Evolutionary conservation across 2,113 vertebrate species (phyloP), one percentile per base, ranked within the genome.

Genomic region (Ornithorhynchus anatinus): DNA sequence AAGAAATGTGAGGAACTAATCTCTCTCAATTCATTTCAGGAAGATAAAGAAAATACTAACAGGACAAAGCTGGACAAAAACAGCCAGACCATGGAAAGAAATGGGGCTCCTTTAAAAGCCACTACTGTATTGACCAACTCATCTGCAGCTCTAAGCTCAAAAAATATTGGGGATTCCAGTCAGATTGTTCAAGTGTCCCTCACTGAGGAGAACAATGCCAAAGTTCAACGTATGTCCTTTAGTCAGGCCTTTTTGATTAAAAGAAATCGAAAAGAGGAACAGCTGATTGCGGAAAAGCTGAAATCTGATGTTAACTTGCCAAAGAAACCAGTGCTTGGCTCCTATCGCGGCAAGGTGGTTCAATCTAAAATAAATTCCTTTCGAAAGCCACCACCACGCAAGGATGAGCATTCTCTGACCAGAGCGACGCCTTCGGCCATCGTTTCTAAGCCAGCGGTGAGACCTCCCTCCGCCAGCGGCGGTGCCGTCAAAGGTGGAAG

Each of bases 351-450:
- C 42, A 95, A 84, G 61, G 86, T 98, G 54, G 82, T 99, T 25
- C 92, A 93, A 53, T 97, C 97, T 20, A 99, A 97, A 85, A 85
- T 98, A 25, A 95, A 96, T 60, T 95, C 96, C 11, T 96, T 97
- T 78, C 87, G 97, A 88, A 97, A 94, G 79, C 76, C 89, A 33
- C 51, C 66, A n/a, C 59, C 60, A 57, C 72, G 33, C 1, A 75
- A 84, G 11, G 74, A 17, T 4, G 75, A 83, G 25, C 69, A 36
- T 66, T 80, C 62, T 62, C 29, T 71, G 59, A 1, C 73, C 71
- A 71, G 50, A 3, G 44, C 88, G 84, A 84, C 78, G 17, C 38
- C 22, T 44, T 14, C 59, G 43, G 7, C 63, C 48, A 40, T 64
- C 66, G 2, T 71, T 19, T 42, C 52, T 14, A 90, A 90, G 36